Evolutionary conservation across 2,888 invertebrate genomes (phyloP).

Genomic region (Phania funesta): DNA sequence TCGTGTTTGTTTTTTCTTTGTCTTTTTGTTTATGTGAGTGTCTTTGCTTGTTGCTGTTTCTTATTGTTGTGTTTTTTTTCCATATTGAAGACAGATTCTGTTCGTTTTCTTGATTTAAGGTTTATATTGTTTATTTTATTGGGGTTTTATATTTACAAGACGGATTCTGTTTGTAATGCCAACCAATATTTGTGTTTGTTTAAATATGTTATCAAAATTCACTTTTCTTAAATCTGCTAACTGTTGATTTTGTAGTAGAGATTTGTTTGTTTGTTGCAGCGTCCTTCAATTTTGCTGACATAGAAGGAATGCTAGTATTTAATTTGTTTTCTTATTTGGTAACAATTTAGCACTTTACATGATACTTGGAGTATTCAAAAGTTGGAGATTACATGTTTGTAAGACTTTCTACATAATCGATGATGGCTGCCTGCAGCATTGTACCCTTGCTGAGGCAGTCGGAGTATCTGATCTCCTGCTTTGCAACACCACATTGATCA

Average conservation of each 20-base stretch:
- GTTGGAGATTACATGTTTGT: too few relatives aligned
- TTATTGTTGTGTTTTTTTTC: background rate
- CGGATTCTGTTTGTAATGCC: background rate
- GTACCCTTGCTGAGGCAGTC: too few relatives aligned
- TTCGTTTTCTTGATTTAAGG: background rate
- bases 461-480: too few relatives aligned
- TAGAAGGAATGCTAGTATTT: too few relatives aligned
- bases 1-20: slow-evolving; percentile 7
- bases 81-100: background rate
- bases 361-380: background rate
- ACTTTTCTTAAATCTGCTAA: background rate
- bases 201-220: background rate
- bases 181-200: background rate
- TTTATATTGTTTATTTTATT: background rate
- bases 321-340: background rate
- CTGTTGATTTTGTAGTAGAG: background rate
- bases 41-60: slow-evolving; percentile 14
- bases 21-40: background rate
- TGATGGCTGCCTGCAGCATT: too few relatives aligned
- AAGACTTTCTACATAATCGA: too few relatives aligned
- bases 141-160: background rate
- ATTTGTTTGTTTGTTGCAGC: background rate
- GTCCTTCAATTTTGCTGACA: slow-evolving; percentile 1
- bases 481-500: too few relatives aligned
- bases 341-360: background rate